Evolutionary conservation across 2,888 invertebrate species (phyloP).

Genomic region (Epirrhoe alternata): DNA sequence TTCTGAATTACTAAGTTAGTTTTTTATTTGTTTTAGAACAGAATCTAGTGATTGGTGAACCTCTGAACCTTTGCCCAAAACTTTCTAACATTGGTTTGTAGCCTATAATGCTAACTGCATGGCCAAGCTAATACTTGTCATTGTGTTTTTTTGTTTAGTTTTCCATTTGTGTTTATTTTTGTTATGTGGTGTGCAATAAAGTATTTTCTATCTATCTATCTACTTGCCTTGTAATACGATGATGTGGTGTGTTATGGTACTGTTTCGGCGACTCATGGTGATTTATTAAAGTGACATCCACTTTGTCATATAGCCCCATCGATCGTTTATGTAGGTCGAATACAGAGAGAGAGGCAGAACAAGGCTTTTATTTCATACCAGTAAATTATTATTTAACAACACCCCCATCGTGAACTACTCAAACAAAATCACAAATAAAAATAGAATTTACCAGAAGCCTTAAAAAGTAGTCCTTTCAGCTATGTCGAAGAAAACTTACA

Average conservation of each 20-base stretch:
- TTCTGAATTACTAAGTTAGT: too few species aligned
- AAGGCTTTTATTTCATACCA: conserved; percentile 14
- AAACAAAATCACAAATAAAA: neutral
- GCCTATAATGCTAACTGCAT: too few species aligned
- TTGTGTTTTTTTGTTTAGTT: too few species aligned
- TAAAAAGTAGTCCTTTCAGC: neutral
- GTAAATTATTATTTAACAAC: neutral
- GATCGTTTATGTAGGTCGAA: conserved; percentile 22
- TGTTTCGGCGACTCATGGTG: conserved; percentile 29
- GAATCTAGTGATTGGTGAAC: too few species aligned
- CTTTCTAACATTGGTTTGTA: too few species aligned
- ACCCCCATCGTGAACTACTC: neutral
- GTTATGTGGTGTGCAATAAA: too few species aligned
- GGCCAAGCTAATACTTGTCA: too few species aligned
- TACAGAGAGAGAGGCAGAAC: conserved; percentile 17
- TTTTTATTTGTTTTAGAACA: too few species aligned
- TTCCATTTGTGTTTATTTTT: too few species aligned
- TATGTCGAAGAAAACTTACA: neutral
- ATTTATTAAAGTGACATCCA: conserved; percentile 33
- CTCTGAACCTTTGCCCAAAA: too few species aligned
- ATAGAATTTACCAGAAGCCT: neutral
- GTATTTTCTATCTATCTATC: too few species aligned
- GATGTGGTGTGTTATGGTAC: conserved; percentile 9
- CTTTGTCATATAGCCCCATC: conserved; percentile 32
- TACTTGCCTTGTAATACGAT: too few species aligned